Conservation (phyloP, 1,140 invertebrate species). For the Pachypsylla venusta region DNA sequence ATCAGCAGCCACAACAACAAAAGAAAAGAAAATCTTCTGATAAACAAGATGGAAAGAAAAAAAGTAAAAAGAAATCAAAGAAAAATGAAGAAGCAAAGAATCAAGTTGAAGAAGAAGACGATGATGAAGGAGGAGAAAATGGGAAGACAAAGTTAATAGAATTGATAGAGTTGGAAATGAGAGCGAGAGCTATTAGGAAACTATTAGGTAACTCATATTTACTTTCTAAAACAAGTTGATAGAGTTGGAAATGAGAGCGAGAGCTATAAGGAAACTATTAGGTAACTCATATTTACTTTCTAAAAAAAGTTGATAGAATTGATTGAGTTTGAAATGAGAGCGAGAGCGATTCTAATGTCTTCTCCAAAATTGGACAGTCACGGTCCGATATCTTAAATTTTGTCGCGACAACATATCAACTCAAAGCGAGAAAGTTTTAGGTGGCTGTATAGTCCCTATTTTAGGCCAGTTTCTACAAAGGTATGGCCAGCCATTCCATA, state of each 20-base stretch:
- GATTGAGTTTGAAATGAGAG: conserved; percentile 35
- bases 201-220: too few relatives aligned
- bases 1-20: background rate
- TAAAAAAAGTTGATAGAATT: conserved; percentile 1
- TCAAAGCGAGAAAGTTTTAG: too few relatives aligned
- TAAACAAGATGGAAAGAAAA: background rate
- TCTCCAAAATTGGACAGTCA: too few relatives aligned
- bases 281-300: background rate
- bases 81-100: background rate
- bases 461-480: too few relatives aligned
- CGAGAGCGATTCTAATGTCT: conserved; percentile 36
- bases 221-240: too few relatives aligned
- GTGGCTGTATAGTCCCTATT: too few relatives aligned
- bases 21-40: background rate
- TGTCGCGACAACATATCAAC: too few relatives aligned
- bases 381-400: too few relatives aligned
- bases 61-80: conserved; percentile 4
- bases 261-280: conserved; percentile 37
- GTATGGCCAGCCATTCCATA: too few relatives aligned
- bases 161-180: conserved; percentile 32
- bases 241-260: conserved; percentile 38
- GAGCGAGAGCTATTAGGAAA: conserved; percentile 37
- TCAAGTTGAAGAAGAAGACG: conserved; percentile 10
- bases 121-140: conserved; percentile 4
- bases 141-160: conserved; percentile 1